A percentile compares a stretch with the other conserved stretches of the same genome.
Evolutionary conservation across 2,113 vertebrate species (phyloP).

Genomic region (Nannospalax galili): DNA sequence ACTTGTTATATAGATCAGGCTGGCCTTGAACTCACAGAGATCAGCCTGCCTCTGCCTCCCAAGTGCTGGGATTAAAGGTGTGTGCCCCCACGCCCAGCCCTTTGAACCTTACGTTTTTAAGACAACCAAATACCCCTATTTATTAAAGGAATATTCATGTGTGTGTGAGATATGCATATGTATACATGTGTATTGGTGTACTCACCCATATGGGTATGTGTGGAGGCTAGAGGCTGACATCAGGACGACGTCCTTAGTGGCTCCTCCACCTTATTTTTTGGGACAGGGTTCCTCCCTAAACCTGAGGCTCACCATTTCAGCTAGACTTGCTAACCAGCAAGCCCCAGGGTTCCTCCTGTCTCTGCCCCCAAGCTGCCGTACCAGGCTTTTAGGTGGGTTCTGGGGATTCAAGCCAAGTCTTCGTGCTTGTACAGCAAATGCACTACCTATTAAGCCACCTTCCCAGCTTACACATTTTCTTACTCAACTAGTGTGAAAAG

Average conservation of each 20-base stretch:
- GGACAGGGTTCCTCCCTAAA: background rate
- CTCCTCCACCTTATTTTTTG: background rate
- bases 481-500: conserved; percentile 55
- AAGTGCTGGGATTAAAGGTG: no score
- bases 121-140: conserved; percentile 41
- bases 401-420: no score
- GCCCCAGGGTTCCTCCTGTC: background rate
- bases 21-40: no score
- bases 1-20: no score
- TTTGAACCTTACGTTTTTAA: conserved; percentile 5
- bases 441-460: background rate
- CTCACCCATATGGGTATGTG: no score
- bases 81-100: no score
- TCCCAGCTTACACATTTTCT: conserved; percentile 31
- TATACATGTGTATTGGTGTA: background rate
- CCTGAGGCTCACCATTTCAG: background rate
- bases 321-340: background rate
- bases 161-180: background rate
- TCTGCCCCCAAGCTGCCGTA: background rate
- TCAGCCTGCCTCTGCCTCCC: no score
- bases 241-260: background rate
- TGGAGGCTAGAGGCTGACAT: background rate
- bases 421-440: background rate
- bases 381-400: background rate
- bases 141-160: background rate